Percentiles rank a stretch among this genome's conserved stretches.
phyloP scores from a whole-genome alignment of 2,113 vertebrate genomes.

The Erythrolamprus reginae region DNA sequence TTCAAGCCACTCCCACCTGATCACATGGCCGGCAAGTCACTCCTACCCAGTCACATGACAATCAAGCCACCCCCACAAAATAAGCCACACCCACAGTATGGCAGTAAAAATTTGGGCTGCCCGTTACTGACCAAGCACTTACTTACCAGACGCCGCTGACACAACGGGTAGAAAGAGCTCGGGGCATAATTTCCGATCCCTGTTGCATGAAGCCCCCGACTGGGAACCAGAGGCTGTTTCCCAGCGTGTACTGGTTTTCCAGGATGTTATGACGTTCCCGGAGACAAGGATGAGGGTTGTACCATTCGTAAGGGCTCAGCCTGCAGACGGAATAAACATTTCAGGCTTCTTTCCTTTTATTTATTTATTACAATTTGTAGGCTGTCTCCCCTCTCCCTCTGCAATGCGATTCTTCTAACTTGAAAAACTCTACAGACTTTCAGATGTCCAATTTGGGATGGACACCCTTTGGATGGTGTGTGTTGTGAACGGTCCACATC shows the following conservation, averaged over 20 bases:
- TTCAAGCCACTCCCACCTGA: no score
- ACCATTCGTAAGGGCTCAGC: slow-evolving; percentile 91
- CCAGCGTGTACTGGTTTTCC: slow-evolving; percentile 91
- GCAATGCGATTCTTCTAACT: background rate
- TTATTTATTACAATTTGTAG: background rate
- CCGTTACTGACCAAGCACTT: no score
- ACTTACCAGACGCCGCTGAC: slow-evolving; percentile 92
- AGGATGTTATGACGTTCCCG: slow-evolving; percentile 78
- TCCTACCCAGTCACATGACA: no score
- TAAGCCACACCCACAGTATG: no score
- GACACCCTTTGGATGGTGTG: no score
- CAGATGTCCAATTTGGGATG: no score
- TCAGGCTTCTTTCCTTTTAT: background rate
- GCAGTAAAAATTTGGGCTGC: no score
- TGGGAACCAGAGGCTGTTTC: slow-evolving; percentile 93
- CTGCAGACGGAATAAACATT: slow-evolving; percentile 47
- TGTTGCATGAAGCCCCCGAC: slow-evolving; percentile 95
- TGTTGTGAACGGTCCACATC: no score
- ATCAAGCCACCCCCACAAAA: no score
- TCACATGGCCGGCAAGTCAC: no score
- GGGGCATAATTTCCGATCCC: slow-evolving; percentile 89
- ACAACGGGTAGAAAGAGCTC: slow-evolving; percentile 87
- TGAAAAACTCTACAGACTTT: no score
- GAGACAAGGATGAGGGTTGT: slow-evolving; percentile 87
- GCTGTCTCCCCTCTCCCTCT: background rate